A percentile compares a stretch with the other conserved stretches of the same genome.
Evolutionary conservation across 2,113 vertebrate genomes (phyloP).

Genomic region (Mobula birostris): DNA sequence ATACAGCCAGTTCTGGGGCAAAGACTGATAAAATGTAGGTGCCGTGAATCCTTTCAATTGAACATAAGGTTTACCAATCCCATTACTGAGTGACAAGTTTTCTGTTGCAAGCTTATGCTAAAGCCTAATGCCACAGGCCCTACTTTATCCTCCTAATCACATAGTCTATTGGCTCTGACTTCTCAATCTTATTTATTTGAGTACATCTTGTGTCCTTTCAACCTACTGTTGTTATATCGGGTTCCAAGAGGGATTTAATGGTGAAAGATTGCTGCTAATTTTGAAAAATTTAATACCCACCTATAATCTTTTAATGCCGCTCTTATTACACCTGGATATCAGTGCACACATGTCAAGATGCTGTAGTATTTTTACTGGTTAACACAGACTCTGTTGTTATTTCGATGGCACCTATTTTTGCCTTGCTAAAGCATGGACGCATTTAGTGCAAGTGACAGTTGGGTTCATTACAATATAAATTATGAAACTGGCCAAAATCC

Average conservation of each 20-base stretch:
- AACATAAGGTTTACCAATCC: background rate
- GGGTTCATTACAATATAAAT: too few species aligned
- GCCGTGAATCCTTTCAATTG: background rate
- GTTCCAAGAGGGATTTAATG: background rate
- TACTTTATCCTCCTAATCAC: background rate
- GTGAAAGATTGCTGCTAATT: background rate
- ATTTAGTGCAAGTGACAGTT: too few species aligned
- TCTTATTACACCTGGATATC: background rate
- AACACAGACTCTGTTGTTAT: background rate
- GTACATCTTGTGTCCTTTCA: too few species aligned
- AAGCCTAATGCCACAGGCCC: constrained; percentile 13
- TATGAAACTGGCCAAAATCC: too few species aligned
- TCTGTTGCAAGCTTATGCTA: background rate
- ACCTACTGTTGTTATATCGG: background rate
- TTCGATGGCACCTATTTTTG: too few species aligned
- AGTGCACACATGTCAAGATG: background rate
- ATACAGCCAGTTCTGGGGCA: background rate
- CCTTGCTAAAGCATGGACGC: too few species aligned
- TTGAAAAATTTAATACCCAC: background rate
- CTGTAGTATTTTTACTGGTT: background rate
- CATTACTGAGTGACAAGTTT: background rate
- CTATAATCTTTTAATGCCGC: background rate
- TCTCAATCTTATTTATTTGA: background rate
- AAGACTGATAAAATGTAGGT: background rate
- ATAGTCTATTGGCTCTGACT: background rate